Evolutionary conservation across 1,140 invertebrate genomes (phyloP).

Genomic region (Saccostrea echinata): DNA sequence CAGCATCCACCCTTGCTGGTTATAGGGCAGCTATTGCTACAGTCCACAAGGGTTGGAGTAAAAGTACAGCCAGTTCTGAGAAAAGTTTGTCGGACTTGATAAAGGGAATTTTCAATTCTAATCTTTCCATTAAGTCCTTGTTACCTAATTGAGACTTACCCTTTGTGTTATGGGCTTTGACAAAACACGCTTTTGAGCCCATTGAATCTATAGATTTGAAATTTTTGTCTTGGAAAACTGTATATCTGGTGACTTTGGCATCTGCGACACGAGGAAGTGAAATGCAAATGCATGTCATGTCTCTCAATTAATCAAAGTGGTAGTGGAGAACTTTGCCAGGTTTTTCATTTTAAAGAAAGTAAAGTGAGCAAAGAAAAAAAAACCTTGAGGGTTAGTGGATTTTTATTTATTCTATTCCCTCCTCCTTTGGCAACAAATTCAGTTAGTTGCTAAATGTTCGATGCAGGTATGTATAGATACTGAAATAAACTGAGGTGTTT

Average conservation of each 20-base stretch:
- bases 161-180: too few relatives aligned
- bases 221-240: constrained; percentile 39
- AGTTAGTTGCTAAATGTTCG: too few relatives aligned
- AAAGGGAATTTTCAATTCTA: constrained; percentile 42
- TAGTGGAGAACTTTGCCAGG: too few relatives aligned
- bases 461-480: neutral
- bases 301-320: constrained; percentile 12
- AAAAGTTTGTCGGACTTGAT: constrained; percentile 1
- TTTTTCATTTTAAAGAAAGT: too few relatives aligned
- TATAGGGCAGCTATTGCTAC: constrained; percentile 49
- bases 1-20: constrained; percentile 32
- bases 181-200: too few relatives aligned
- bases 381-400: neutral
- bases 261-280: constrained; percentile 37
- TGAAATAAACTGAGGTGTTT: neutral
- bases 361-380: too few relatives aligned
- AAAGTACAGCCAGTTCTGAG: too few relatives aligned
- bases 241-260: constrained; percentile 36
- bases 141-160: constrained; percentile 51
- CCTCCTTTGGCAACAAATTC: too few relatives aligned
- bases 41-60: too few relatives aligned
- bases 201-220: constrained; percentile 52
- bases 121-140: neutral
- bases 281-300: constrained; percentile 31
- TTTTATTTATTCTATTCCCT: too few relatives aligned